A percentile compares a stretch with the other conserved stretches of the same genome.
phyloP scores from a whole-genome alignment of 2,113 vertebrate species.

The Rana temporaria region DNA sequence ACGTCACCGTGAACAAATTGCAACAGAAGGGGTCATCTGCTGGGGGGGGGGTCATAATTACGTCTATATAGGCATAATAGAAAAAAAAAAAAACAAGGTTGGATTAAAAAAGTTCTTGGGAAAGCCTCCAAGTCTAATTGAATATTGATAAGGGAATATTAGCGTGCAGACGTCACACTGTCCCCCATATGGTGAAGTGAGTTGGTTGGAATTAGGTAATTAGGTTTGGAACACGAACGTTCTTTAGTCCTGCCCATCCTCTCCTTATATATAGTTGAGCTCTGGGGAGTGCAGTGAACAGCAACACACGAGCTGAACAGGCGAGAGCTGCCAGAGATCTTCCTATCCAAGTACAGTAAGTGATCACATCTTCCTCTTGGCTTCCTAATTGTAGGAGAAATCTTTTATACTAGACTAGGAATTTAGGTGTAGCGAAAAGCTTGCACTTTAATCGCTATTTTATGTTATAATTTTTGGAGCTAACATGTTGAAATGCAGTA shows the following conservation, averaged over 20 bases:
- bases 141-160: conserved; percentile 56
- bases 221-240: conserved; percentile 66
- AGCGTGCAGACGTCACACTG: conserved; percentile 38
- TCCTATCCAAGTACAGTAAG: conserved; percentile 47
- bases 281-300: conserved; percentile 22
- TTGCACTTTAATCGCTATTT: too few species aligned
- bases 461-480: too few species aligned
- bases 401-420: too few species aligned
- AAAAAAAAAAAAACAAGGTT: neutral
- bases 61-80: neutral
- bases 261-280: conserved; percentile 72
- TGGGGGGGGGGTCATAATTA: neutral
- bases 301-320: conserved; percentile 19
- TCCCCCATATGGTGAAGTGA: conserved; percentile 62
- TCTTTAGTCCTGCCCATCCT: conserved; percentile 62
- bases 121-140: conserved; percentile 35
- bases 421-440: too few species aligned
- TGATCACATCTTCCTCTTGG: neutral
- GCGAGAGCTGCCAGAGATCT: conserved; percentile 8
- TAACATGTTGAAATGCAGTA: too few species aligned
- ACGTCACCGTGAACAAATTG: conserved; percentile 19
- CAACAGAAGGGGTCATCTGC: neutral
- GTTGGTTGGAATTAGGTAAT: conserved; percentile 61
- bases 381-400: too few species aligned
- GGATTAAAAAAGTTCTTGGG: neutral